phyloP scores from a whole-genome alignment of 1,140 invertebrate genomes.

The Brachionus rotundiformis region DNA sequence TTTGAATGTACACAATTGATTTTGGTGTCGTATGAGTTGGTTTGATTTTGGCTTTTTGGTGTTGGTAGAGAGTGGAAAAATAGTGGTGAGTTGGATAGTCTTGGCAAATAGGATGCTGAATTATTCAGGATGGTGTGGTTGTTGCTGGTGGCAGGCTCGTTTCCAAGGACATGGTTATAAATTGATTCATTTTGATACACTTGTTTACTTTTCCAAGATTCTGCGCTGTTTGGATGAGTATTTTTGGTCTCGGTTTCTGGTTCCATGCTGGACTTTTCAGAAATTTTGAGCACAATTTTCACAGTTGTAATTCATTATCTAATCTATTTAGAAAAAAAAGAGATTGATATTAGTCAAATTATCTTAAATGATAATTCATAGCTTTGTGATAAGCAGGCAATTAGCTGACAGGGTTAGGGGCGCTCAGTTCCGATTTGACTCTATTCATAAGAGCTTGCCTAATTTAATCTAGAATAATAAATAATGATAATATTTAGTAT shows the following conservation, averaged over 20 bases:
- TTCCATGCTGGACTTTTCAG: conserved; percentile 6
- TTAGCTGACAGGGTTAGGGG: too few species aligned
- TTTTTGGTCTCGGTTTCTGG: conserved; percentile 7
- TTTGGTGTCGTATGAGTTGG: background rate
- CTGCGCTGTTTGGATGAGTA: background rate
- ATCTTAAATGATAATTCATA: background rate
- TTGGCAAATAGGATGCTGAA: background rate
- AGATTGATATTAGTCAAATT: background rate
- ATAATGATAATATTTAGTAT: background rate
- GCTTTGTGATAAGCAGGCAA: background rate
- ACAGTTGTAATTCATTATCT: background rate
- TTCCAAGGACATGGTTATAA: too few species aligned
- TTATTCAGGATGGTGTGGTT: too few species aligned
- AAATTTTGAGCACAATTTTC: background rate
- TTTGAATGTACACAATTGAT: conserved; percentile 6
- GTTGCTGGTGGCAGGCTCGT: too few species aligned
- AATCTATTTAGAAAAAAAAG: background rate
- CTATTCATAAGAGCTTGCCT: too few species aligned
- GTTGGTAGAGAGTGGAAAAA: background rate
- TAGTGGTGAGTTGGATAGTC: background rate
- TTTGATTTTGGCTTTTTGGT: background rate
- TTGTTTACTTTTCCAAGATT: background rate
- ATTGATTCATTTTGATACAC: background rate
- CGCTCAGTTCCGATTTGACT: too few species aligned
- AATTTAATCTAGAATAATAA: background rate